Base-by-base conservation (phyloP, 2,888 invertebrate genomes). In the Protodeltote pygarga region DNA sequence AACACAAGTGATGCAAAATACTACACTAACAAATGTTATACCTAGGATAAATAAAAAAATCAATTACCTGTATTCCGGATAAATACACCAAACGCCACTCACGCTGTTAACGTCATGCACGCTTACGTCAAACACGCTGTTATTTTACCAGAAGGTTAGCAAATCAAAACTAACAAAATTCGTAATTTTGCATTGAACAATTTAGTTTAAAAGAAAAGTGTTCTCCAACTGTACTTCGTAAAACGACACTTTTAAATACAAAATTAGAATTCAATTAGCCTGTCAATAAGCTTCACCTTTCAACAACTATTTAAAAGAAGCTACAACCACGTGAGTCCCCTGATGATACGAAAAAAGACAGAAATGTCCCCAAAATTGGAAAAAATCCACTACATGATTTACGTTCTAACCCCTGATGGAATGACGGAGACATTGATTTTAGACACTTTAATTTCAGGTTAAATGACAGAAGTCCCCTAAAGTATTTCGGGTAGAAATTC, bases 401-500 rank as follows among this genome's bases (percentile, higher is more conserved):
- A 89, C 80, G 64, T 61, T 64, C 69, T 66, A 2, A 60, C 47
- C 63, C 58, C 45, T 65, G 77, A 74, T 79, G 77, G 65, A 59
- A 21, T 81, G 91, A 90, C 91, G 83, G 69, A 47, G 60, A 83
- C 89, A 88, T 86, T 77, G 86, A 87, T 88, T 83, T 83, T 76
- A 73, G 89, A 90, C 90, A 81, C 83, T 85, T 89, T 89, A 91
- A 91, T 91, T 91, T 89, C 84, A 84, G 88, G 90, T 89, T 88
- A 89, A 89, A 84, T 83, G 80, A 82, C 83, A 74, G 37, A 68
- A 65, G 73, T 76, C 79, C 79, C 80, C 76, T 49, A 65, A 71
- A 77, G 79, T 85, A 86, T 87, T 87, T 82, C 72, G 60, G 78
- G 76, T 74, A 65, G 64, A 74, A 75, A 76, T 75, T 74, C 54